Evolutionary conservation across 2,797 vertebrate species (phyloP), one percentile per base, ranked within the genome.

Genomic region (Melanotaenia nigrans): DNA sequence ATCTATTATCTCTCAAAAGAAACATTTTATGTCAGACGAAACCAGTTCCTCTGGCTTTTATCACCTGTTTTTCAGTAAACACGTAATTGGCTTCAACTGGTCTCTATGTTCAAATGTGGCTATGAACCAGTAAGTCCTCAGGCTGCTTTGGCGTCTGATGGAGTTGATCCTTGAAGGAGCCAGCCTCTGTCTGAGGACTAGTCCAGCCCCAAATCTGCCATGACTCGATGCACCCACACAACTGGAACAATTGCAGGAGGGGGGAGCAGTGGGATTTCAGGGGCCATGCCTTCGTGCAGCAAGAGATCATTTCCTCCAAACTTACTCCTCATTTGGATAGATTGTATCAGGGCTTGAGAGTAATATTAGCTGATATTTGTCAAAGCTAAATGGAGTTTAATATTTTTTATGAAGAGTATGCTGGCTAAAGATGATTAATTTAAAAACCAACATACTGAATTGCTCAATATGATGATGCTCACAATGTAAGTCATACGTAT

Each of bases 91-190:
- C 22, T 64, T 66, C 18, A 79, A 73, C 71, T 70, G 69, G 45
- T 65, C 66, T 68, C 64, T 33, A 2, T 45, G 68, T 82, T 64
- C 60, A 59, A 65, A 65, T 5, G 56, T 47, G 79, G 74, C 82
- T 24, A 65, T 71, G 65, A 78, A 87, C 58, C 80, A 59, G 71
- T 51, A 78, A 74, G 92, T 87, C 90, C 89, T 89, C 76, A 7
- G 92, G 91, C 89, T 91, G 88, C 86, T 90, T 84, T 83, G 85
- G 84, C 87, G 84, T 84, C 89, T 79, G 82, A 73, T 82, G 89
- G 75, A 91, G 87, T 71, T 91, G 88, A 92, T 88, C 89, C 86
- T 88, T 83, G 87, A 91, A 89, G 90, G 90, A 93, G 88, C 90
- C 91, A 84, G 87, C 58, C 85, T 79, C 81, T 49, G 80, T 79